These are phyloP conservation scores for Venturia canescens DNA, from an alignment of 1,140 invertebrate genomes.

Conservation along the genomic window DNA sequence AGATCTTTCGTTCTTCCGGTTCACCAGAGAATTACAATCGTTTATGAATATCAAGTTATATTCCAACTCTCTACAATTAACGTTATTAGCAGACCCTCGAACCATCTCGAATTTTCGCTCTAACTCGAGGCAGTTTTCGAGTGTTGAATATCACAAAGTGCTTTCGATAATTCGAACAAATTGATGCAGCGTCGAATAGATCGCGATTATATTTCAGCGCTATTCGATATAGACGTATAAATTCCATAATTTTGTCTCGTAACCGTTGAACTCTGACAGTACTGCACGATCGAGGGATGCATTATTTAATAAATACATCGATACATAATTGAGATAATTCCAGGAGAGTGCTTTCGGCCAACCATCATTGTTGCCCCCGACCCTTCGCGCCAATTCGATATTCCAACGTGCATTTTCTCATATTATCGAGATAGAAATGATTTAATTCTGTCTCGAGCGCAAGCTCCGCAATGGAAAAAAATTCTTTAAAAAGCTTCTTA, in stretches of 20 bases:
- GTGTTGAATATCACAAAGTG: not conserved
- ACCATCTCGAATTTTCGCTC: not conserved
- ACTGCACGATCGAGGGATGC: not conserved
- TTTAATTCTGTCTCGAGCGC: not conserved
- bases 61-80: not conserved
- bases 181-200: not conserved
- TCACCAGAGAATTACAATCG: too few relatives aligned
- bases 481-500: too few relatives aligned
- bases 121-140: not conserved
- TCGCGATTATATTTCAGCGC: too few relatives aligned
- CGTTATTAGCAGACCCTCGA: not conserved
- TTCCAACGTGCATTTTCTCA: not conserved
- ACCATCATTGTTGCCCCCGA: not conserved
- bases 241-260: not conserved
- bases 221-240: not conserved
- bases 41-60: not conserved
- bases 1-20: too few relatives aligned
- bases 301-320: constrained; percentile 19
- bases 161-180: not conserved
- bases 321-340: constrained; percentile 24
- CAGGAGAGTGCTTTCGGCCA: not conserved
- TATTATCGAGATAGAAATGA: not conserved
- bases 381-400: not conserved
- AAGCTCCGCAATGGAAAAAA: too few relatives aligned
- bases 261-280: not conserved